These are phyloP conservation scores for Yponomeuta evonymella DNA, from an alignment of 2,888 invertebrate genomes.

Conservation along the genomic window DNA sequence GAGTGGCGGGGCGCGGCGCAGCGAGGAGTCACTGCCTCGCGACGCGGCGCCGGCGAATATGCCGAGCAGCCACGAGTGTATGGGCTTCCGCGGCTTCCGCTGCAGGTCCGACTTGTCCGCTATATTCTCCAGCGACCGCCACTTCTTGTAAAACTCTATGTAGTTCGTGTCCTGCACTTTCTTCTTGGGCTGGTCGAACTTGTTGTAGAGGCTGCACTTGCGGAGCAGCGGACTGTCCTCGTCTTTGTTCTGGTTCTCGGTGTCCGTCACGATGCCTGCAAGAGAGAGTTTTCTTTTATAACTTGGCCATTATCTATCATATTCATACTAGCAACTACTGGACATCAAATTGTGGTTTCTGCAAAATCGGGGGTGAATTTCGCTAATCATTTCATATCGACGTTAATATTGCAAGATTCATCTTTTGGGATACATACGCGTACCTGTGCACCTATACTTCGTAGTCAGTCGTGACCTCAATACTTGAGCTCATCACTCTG, in stretches of 20 bases:
- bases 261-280: conserved; percentile 43
- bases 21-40: conserved; percentile 76
- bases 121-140: conserved; percentile 87
- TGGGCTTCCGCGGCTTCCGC: conserved; percentile 79
- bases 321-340: background rate
- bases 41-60: conserved; percentile 84
- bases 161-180: conserved; percentile 58
- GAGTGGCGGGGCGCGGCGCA: conserved; percentile 62
- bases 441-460: no score
- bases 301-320: background rate
- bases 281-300: background rate
- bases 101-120: conserved; percentile 54
- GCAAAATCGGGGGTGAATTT: no score
- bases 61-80: conserved; percentile 84
- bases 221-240: conserved; percentile 69
- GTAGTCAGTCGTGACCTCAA: no score
- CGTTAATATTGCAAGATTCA: no score
- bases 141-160: conserved; percentile 80
- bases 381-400: no score
- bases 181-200: conserved; percentile 52
- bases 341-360: no score
- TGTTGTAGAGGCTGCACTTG: conserved; percentile 56
- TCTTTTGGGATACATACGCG: no score
- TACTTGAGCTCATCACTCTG: no score
- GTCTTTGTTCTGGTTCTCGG: conserved; percentile 44